phyloP scores from a whole-genome alignment of 2,888 invertebrate species.

The Dynastes tityus region DNA sequence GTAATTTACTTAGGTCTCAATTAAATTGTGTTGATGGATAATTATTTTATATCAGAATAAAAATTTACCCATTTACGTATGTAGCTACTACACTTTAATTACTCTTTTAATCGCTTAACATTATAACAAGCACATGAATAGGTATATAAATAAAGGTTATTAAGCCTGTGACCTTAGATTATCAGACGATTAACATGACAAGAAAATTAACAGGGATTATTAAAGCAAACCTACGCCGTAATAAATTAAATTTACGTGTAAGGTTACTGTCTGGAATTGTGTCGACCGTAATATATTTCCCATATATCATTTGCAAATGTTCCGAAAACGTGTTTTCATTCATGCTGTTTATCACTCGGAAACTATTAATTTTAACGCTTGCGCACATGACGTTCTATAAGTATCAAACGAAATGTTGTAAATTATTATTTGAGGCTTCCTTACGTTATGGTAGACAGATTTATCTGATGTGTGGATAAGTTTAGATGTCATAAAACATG shows the following conservation, averaged over 20 bases:
- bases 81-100: too few species aligned
- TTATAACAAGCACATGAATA: too few species aligned
- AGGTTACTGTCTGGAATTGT: conserved; percentile 1
- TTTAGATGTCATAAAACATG: not conserved
- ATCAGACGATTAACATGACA: too few species aligned
- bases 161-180: too few species aligned
- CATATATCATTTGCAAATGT: conserved; percentile 25
- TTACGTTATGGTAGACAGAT: not conserved
- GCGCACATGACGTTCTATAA: not conserved
- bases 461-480: not conserved
- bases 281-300: not conserved
- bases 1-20: too few species aligned
- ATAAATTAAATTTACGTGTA: conserved; percentile 5
- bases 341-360: conserved; percentile 1
- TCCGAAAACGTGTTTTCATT: conserved; percentile 18
- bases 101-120: too few species aligned
- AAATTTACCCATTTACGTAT: too few species aligned
- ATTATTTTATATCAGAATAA: too few species aligned
- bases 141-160: too few species aligned
- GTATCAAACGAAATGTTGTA: conserved; percentile 6
- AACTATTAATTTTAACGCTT: conserved; percentile 5
- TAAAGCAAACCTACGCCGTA: conserved; percentile 3
- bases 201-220: conserved; percentile 12
- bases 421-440: conserved; percentile 6
- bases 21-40: too few species aligned